A percentile compares a stretch with the other conserved stretches of the same genome.
These are phyloP conservation scores for Atta cephalotes DNA, from an alignment of 1,140 invertebrate species.

Conservation along the genomic window DNA sequence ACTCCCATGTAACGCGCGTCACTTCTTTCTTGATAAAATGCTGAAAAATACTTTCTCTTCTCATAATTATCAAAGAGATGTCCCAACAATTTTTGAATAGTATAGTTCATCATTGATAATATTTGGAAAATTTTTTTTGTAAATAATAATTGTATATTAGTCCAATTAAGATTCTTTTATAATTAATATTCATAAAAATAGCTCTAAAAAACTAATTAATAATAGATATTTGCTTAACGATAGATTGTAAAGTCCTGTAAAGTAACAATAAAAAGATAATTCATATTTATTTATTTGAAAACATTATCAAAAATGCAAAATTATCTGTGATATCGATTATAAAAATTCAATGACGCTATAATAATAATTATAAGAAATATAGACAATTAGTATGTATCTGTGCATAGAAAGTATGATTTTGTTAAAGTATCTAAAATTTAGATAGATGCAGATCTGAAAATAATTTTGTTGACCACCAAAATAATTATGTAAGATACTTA, in stretches of 20 bases:
- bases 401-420: too few relatives aligned
- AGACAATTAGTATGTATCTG: background rate
- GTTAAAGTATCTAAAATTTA: too few relatives aligned
- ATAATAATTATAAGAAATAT: background rate
- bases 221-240: too few relatives aligned
- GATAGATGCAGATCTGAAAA: too few relatives aligned
- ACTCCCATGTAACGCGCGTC: background rate
- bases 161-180: background rate
- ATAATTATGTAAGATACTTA: too few relatives aligned
- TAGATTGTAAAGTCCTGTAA: too few relatives aligned
- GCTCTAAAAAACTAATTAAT: too few relatives aligned
- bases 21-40: background rate
- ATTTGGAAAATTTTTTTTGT: background rate
- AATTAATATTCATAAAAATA: conserved; percentile 25
- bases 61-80: background rate
- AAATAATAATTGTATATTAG: conserved; percentile 5
- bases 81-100: background rate
- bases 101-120: background rate
- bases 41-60: background rate
- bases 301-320: background rate
- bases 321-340: background rate
- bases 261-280: background rate
- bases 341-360: background rate
- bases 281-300: background rate
- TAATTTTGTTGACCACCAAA: too few relatives aligned